Percentiles rank a stretch among this genome's conserved stretches.
These are phyloP conservation scores for Urocolius indicus DNA, from an alignment of 2,113 vertebrate species.

Conservation along the genomic window DNA sequence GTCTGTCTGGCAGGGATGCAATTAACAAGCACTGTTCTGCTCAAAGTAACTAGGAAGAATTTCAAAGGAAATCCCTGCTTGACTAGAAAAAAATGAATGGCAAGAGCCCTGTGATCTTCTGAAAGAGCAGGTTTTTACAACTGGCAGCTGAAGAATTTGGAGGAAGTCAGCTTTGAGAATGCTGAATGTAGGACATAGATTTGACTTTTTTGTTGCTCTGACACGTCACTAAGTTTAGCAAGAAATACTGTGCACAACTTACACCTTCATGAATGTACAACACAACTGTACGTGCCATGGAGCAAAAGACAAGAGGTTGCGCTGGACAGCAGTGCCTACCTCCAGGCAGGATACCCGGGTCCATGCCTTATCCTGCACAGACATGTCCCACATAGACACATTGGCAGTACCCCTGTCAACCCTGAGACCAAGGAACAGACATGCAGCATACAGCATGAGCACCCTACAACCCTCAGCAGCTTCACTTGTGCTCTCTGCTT, in stretches of 20 bases:
- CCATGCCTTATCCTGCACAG: fast-evolving
- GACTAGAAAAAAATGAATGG: background rate
- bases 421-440: fast-evolving
- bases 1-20: background rate
- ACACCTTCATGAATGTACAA: fast-evolving
- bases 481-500: fast-evolving
- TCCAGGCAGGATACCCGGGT: fast-evolving
- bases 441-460: fast-evolving
- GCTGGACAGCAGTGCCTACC: fast-evolving
- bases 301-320: background rate
- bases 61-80: background rate
- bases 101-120: background rate
- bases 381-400: fast-evolving
- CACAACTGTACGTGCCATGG: fast-evolving
- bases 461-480: background rate
- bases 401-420: background rate
- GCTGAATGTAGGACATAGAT: background rate
- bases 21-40: background rate
- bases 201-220: background rate
- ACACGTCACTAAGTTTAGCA: background rate
- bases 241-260: background rate
- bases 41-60: background rate
- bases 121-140: background rate
- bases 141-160: background rate
- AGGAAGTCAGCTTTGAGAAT: background rate